Percentiles rank a stretch among this genome's conserved stretches.
phyloP scores from a whole-genome alignment of 2,113 vertebrate genomes.

The Monopterus albus region DNA sequence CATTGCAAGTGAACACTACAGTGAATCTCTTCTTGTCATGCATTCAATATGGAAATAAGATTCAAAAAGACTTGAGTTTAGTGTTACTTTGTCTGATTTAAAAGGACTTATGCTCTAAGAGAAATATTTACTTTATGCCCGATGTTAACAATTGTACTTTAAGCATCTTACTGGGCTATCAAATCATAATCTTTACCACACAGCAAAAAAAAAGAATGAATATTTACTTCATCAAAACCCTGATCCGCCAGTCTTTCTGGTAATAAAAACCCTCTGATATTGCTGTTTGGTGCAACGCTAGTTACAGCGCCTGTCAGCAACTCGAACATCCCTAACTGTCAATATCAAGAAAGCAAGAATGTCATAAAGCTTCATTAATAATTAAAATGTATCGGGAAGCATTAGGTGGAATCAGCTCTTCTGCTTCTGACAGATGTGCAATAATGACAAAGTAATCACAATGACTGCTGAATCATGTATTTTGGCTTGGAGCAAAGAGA shows the following conservation, averaged over 20 bases:
- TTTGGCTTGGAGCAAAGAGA: not conserved
- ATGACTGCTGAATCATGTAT: constrained; percentile 13
- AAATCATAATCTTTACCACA: not conserved
- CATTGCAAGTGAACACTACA: not conserved
- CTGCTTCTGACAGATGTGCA: constrained; percentile 43
- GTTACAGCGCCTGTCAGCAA: constrained; percentile 21
- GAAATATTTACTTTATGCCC: not conserved
- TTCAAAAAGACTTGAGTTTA: not conserved
- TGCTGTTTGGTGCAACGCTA: constrained; percentile 7
- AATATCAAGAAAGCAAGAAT: constrained; percentile 27
- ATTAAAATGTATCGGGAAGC: constrained; percentile 45
- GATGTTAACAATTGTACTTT: not conserved
- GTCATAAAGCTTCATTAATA: constrained; percentile 42
- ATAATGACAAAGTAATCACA: constrained; percentile 32
- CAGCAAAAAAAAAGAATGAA: constrained; percentile 12
- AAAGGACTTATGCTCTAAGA: not conserved
- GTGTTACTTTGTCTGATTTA: not conserved
- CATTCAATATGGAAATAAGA: not conserved
- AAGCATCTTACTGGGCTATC: not conserved
- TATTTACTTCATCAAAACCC: not conserved
- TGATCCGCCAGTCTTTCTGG: constrained; percentile 10
- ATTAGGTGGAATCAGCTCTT: constrained; percentile 36
- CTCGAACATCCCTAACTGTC: constrained; percentile 22
- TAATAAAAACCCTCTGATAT: constrained; percentile 13
- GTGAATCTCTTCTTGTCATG: not conserved